phyloP scores from a whole-genome alignment of 2,888 invertebrate genomes.

The Agriotes lineatus region DNA sequence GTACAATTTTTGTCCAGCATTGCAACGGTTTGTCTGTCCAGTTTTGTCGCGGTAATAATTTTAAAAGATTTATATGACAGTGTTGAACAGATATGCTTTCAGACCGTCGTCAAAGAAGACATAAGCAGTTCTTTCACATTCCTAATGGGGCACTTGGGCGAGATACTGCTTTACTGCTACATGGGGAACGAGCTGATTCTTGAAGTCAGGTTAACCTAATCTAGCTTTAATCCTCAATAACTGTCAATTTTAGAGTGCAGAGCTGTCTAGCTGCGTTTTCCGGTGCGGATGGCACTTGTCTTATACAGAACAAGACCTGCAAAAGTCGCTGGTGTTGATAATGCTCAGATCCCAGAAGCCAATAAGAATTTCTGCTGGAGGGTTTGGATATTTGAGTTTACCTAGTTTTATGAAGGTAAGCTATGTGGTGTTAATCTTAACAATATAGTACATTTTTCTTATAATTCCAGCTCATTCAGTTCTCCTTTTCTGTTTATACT shows the following conservation, averaged over 20 bases:
- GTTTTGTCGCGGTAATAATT: background rate
- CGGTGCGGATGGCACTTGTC: background rate
- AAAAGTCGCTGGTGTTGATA: background rate
- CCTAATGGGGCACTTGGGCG: background rate
- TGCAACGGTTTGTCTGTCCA: background rate
- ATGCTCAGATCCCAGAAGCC: background rate
- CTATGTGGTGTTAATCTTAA: too few relatives aligned
- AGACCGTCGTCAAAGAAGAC: too few relatives aligned
- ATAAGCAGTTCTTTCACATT: too few relatives aligned
- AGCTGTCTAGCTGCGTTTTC: background rate
- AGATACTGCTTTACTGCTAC: background rate
- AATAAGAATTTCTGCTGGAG: background rate
- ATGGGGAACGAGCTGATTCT: too few relatives aligned
- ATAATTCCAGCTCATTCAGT: constrained; percentile 9
- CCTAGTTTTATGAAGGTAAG: background rate
- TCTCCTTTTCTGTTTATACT: constrained; percentile 12
- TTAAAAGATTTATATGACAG: background rate
- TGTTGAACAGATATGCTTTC: background rate
- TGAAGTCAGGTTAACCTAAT: too few relatives aligned
- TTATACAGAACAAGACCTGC: background rate
- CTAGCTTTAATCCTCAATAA: too few relatives aligned
- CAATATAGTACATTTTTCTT: background rate
- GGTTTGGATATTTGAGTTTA: background rate
- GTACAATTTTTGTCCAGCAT: constrained; percentile 2
- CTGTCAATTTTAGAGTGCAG: background rate